Conservation (phyloP, 1,140 invertebrate species). For the Tetragonula clypearis region DNA sequence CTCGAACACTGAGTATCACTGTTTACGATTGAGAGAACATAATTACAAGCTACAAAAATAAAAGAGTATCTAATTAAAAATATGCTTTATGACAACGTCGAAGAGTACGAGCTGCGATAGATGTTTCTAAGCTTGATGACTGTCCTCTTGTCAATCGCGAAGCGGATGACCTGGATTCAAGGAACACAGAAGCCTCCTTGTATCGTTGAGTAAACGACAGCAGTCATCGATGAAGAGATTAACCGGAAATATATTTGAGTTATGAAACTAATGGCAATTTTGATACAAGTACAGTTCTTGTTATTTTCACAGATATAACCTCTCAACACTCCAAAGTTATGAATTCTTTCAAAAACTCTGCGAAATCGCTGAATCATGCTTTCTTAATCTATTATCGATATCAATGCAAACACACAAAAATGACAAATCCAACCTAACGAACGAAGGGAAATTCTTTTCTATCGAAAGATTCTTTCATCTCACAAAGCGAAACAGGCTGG, state of each 20-base stretch:
- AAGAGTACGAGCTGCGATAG: background rate
- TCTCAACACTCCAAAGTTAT: background rate
- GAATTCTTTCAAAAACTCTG: background rate
- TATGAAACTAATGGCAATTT: background rate
- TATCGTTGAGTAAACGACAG: background rate
- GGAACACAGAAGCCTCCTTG: background rate
- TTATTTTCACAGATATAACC: background rate
- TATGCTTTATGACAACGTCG: background rate
- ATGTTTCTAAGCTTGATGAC: background rate
- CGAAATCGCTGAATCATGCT: background rate
- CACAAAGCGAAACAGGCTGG: too few species aligned
- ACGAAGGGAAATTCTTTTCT: background rate
- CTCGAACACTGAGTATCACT: background rate
- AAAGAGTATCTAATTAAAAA: background rate
- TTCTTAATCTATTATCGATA: background rate
- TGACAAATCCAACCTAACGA: background rate
- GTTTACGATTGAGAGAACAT: background rate
- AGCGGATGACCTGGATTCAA: background rate
- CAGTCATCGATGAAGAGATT: background rate
- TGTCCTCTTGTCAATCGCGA: background rate
- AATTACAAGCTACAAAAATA: background rate
- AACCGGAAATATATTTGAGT: background rate
- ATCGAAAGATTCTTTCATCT: background rate
- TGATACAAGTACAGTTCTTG: background rate
- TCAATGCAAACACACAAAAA: background rate